Evolutionary conservation across 1,140 invertebrate species (phyloP), one percentile per base, ranked within the genome.

Genomic region (Oncopodura yosiiana): DNA sequence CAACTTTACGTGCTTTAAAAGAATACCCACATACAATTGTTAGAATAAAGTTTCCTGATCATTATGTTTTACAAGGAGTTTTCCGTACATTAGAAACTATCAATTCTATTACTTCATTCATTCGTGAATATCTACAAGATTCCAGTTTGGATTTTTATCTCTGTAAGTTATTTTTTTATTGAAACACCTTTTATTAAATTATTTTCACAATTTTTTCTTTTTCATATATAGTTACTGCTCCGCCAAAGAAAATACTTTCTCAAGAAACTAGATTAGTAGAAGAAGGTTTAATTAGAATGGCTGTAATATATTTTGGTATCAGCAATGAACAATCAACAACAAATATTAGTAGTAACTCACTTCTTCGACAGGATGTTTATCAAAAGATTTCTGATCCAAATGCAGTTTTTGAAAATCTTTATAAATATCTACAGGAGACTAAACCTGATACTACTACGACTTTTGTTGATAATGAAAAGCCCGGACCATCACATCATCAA

Each of bases 41-140:
- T 39, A 72, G 87, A 43, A 75, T 92, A 62, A 80, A 84, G 65
- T 91, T 92, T 70, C 84, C 86, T 3, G 79, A 89, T 70, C 77
- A 80, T 45, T 74, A 81, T 41, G 83, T 89, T 26, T 71, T 91
- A 3, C 87, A 92, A 71, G 86, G 81, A 9, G 71, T 82, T 11
- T 91, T 92, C 65, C 72, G 72, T 61, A 81, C 85, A 4, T 69
- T 72, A 19, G 83, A 89, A 70, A 81, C 75, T 21, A 71, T 88
- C 8, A 68, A 72, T 62, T 71, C 75, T 51, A 72, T 91, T 3
- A 74, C 76, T 38, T 74, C 81, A 43, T 87, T 88, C 73, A 75
- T 89, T 2, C 78, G 74, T 67, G 70, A 72, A 56, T 81, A 81
- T 70, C 69, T 90, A 21, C 70, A 73, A 23, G 68, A 81, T 67